Evolutionary conservation across 2,888 invertebrate genomes (phyloP), one percentile per base, ranked within the genome.

Genomic region (Agrilus mali): DNA sequence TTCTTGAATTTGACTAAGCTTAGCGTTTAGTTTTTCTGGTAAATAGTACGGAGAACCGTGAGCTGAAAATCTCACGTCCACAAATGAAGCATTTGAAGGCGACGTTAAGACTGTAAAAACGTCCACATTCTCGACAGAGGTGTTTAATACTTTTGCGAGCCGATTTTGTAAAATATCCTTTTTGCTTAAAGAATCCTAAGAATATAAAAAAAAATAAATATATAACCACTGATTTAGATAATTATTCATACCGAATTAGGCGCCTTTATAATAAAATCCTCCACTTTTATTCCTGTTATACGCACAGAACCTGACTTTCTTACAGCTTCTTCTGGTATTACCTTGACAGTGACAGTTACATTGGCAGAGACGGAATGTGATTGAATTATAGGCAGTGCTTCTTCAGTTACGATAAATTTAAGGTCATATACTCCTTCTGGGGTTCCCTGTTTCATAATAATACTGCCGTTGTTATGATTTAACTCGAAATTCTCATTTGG

Each of bases 31-130:
- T 59, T 83, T 86, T 63, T 89, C 89, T 0, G 93, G 76, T 0
- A 83, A 78, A 62, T 92, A 93, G 64, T 93, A 94, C 0, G 95
- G 94, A 0, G 94, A 94, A 0, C 92, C 92, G 60, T 94, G 94
- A 0, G 89, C 95, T 0, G 94, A 86, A 61, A 86, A 96, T 51
- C 94, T 72, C 0, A 96, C 84, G 59, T 96, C 95, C 47, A 90
- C 67, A 8, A 80, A 74, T 1, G 74, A 72, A 47, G 75, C 76
- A 54, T 82, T 79, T 32, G 54, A 51, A 2, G 75, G 75, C 13
- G 82, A 80, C 53, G 77, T 76, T 27, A 90, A 74, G 2, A 96
- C 87, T 0, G 95, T 95, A 62, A 97, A 94, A 0, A 97, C 83
- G 60, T 95, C 93, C 0, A 98, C 87, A 60, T 93, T 89, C 38